Conservation (phyloP, 2,113 vertebrate species). For the Centrocercus urophasianus region DNA sequence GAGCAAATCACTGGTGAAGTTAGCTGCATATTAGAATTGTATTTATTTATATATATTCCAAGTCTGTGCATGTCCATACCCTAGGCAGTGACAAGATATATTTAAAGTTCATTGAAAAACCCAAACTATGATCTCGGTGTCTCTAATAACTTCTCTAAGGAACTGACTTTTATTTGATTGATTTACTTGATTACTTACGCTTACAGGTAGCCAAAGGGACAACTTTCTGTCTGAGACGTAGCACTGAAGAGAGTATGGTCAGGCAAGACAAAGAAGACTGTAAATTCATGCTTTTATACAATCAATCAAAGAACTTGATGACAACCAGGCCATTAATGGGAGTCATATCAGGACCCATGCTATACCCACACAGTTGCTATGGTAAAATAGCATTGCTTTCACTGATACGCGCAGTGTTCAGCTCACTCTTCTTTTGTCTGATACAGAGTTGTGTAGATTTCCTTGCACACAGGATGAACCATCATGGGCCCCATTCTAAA, state of each 20-base stretch:
- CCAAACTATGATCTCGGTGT: background rate
- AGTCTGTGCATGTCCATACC: background rate
- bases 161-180: background rate
- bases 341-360: rapidly evolving
- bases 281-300: background rate
- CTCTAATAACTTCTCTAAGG: background rate
- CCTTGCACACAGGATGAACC: background rate
- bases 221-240: background rate
- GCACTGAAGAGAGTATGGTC: rapidly evolving
- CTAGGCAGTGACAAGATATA: background rate
- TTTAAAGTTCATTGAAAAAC: background rate
- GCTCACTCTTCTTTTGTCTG: background rate
- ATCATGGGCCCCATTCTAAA: background rate
- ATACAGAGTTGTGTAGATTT: background rate
- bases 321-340: background rate
- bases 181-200: background rate
- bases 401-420: background rate
- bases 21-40: background rate
- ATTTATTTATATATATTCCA: background rate
- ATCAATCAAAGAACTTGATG: background rate
- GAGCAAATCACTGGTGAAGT: background rate
- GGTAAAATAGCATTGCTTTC: background rate
- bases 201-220: background rate
- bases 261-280: background rate
- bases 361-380: background rate